A percentile compares a stretch with the other conserved stretches of the same genome.
These are phyloP conservation scores for Tinamus major DNA, from an alignment of 2,797 vertebrate genomes.

Conservation along the genomic window DNA sequence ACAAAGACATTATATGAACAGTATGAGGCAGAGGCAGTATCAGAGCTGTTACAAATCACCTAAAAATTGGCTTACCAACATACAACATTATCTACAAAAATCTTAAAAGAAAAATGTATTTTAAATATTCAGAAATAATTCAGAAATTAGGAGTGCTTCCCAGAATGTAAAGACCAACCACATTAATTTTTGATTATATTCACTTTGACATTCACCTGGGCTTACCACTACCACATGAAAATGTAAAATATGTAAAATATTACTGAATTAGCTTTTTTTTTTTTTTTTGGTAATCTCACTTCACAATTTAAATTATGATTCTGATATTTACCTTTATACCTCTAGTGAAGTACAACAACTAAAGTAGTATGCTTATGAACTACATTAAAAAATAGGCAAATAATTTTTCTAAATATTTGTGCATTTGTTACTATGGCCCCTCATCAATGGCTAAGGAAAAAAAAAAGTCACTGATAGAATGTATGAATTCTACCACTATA, in stretches of 20 bases:
- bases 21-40: slow-evolving; percentile 40
- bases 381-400: slow-evolving; percentile 19
- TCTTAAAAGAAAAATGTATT: neutral
- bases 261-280: neutral
- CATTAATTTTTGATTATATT: slow-evolving; percentile 6
- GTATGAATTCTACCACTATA: slow-evolving; percentile 1
- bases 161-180: neutral
- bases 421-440: slow-evolving; percentile 6
- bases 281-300: neutral
- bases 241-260: neutral
- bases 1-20: slow-evolving; percentile 46
- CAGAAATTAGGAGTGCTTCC: neutral
- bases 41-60: slow-evolving; percentile 48
- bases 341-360: slow-evolving; percentile 16
- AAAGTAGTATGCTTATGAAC: slow-evolving; percentile 39
- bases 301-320: slow-evolving; percentile 8
- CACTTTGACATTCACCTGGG: neutral
- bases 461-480: slow-evolving; percentile 58
- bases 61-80: neutral
- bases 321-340: neutral
- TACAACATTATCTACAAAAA: slow-evolving; percentile 10
- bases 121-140: neutral
- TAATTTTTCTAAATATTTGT: slow-evolving; percentile 30
- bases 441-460: neutral
- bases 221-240: neutral